A percentile compares a stretch with the other conserved stretches of the same genome.
Evolutionary conservation across 2,113 vertebrate genomes (phyloP).

Genomic region (Calypte anna): DNA sequence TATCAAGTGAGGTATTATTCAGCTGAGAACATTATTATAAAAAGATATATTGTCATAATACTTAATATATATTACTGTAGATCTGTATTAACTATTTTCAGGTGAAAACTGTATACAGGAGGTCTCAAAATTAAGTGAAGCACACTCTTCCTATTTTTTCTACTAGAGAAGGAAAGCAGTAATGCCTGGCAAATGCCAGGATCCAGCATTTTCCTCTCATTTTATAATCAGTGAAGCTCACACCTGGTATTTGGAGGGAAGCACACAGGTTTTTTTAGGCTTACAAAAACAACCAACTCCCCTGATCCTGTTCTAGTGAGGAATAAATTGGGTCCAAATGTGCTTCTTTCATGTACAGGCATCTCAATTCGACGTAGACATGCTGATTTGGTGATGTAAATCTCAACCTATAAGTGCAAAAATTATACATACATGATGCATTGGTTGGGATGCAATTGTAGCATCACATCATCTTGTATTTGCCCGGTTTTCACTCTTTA

Average conservation of each 20-base stretch:
- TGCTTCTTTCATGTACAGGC: neutral
- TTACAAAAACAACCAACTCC: neutral
- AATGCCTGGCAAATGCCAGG: neutral
- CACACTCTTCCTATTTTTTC: neutral
- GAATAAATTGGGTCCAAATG: neutral
- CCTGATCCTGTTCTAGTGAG: neutral
- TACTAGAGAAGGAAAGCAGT: neutral
- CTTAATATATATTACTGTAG: neutral
- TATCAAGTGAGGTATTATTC: neutral
- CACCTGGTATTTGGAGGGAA: rapidly evolving
- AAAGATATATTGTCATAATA: neutral
- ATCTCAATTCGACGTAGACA: neutral
- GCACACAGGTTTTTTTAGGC: neutral
- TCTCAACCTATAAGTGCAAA: neutral
- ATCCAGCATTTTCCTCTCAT: neutral
- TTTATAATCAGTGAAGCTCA: neutral
- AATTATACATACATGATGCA: neutral
- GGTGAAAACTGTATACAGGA: neutral
- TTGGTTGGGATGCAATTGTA: neutral
- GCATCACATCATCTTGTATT: too few species aligned
- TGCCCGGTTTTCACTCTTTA: neutral
- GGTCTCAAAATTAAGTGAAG: neutral
- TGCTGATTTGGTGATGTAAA: neutral
- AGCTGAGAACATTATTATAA: neutral
- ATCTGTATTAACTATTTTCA: neutral